phyloP scores from a whole-genome alignment of 1,140 invertebrate species.

The Cyclargus thomasi region DNA sequence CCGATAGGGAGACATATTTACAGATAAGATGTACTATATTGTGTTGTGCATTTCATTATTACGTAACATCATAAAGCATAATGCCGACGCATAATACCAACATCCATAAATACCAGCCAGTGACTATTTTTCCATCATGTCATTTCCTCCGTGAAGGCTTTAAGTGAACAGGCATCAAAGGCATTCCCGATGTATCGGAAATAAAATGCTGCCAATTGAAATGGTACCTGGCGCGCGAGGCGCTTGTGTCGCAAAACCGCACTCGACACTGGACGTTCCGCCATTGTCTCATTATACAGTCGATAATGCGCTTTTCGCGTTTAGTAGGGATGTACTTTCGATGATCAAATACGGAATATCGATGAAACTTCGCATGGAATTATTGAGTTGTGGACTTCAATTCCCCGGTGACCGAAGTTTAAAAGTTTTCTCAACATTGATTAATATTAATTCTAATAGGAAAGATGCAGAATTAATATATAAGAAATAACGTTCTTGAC shows the following conservation, averaged over 20 bases:
- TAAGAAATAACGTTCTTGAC: too few species aligned
- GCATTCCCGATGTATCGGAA: not conserved
- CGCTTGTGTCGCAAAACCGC: conserved; percentile 1
- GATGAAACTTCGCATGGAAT: not conserved
- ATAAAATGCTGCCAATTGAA: not conserved
- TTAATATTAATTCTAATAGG: too few species aligned
- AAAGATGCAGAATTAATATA: too few species aligned
- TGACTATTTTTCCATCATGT: not conserved
- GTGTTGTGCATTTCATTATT: not conserved
- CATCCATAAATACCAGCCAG: not conserved
- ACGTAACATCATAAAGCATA: not conserved
- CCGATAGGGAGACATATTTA: too few species aligned
- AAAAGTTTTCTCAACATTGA: too few species aligned
- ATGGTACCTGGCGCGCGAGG: not conserved
- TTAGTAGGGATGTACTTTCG: not conserved
- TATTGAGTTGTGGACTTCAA: not conserved
- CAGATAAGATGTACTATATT: too few species aligned
- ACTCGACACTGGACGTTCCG: not conserved
- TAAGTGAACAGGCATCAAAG: not conserved
- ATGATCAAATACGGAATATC: not conserved
- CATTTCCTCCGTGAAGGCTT: not conserved
- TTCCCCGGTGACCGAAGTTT: not conserved
- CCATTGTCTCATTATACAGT: conserved; percentile 8
- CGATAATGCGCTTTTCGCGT: not conserved
- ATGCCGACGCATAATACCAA: not conserved